Percentiles rank a stretch among this genome's conserved stretches.
These are phyloP conservation scores for Aphodius granarius DNA, from an alignment of 2,888 invertebrate genomes.

Conservation along the genomic window DNA sequence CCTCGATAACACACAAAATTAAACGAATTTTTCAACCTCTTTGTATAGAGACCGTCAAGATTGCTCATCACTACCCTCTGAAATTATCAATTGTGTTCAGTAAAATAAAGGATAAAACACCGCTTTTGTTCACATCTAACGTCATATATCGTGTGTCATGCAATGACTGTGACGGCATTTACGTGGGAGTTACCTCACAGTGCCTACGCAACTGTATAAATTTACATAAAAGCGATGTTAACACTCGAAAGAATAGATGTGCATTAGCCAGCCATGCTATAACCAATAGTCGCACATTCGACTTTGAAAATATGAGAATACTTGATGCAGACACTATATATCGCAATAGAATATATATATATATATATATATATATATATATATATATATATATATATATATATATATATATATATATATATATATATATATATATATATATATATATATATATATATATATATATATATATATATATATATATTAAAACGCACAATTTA, in stretches of 20 bases:
- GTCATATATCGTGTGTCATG: not conserved
- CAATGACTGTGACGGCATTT: not conserved
- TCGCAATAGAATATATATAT: not conserved
- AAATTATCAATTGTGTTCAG: not conserved
- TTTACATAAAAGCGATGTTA: slow-evolving; percentile 11
- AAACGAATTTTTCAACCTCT: not conserved
- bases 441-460: no score
- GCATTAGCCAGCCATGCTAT: not conserved
- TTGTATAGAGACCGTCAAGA: not conserved
- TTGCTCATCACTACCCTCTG: not conserved
- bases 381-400: no score
- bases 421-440: no score
- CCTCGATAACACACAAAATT: not conserved
- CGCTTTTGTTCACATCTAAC: not conserved
- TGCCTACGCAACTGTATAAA: slow-evolving; percentile 13
- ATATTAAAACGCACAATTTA: no score
- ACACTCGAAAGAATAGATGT: slow-evolving; percentile 2
- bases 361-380: no score
- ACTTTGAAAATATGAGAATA: not conserved
- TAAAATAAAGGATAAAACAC: not conserved
- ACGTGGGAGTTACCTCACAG: slow-evolving; percentile 1
- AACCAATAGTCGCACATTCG: slow-evolving; percentile 13
- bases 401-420: no score
- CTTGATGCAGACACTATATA: not conserved
- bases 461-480: no score